These are phyloP conservation scores for Dryocosmus kuriphilus DNA, from an alignment of 2,888 invertebrate genomes.

Conservation along the genomic window DNA sequence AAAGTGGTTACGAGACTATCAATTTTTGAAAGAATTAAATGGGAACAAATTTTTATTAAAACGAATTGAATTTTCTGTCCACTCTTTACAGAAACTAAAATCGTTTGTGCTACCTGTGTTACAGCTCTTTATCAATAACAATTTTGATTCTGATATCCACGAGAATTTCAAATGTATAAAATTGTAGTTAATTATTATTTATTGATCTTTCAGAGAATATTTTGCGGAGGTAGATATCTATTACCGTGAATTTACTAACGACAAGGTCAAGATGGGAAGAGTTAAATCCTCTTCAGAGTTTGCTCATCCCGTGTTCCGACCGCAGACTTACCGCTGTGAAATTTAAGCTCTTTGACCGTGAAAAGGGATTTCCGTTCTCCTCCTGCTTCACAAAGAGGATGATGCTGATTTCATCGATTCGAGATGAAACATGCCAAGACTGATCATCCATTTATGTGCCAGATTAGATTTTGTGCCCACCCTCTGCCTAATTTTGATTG, in stretches of 20 bases:
- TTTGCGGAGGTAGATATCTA: not conserved
- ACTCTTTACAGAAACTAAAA: not conserved
- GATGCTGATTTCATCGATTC: slow-evolving; percentile 16
- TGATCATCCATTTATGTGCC: slow-evolving; percentile 4
- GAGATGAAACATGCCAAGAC: slow-evolving; percentile 22
- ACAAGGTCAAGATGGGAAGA: slow-evolving; percentile 2
- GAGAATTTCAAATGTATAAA: not conserved
- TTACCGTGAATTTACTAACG: not conserved
- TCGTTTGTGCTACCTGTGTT: not conserved
- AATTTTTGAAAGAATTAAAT: not conserved
- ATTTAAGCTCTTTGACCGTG: slow-evolving; percentile 38
- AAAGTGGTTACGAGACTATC: not conserved
- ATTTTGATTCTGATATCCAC: too few species aligned
- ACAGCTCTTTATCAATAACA: not conserved
- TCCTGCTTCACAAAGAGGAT: not conserved
- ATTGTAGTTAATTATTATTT: not conserved
- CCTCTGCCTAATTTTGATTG: not conserved
- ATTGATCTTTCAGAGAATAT: not conserved
- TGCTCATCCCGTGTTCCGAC: slow-evolving; percentile 32
- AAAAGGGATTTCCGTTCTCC: slow-evolving; percentile 31
- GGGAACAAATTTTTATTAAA: not conserved
- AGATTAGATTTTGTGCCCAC: slow-evolving; percentile 14
- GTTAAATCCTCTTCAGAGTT: slow-evolving; percentile 24
- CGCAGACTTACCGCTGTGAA: slow-evolving; percentile 24
- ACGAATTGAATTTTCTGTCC: not conserved